Evolutionary conservation across 2,797 vertebrate species (phyloP).

Genomic region (Anguilla obscura): DNA sequence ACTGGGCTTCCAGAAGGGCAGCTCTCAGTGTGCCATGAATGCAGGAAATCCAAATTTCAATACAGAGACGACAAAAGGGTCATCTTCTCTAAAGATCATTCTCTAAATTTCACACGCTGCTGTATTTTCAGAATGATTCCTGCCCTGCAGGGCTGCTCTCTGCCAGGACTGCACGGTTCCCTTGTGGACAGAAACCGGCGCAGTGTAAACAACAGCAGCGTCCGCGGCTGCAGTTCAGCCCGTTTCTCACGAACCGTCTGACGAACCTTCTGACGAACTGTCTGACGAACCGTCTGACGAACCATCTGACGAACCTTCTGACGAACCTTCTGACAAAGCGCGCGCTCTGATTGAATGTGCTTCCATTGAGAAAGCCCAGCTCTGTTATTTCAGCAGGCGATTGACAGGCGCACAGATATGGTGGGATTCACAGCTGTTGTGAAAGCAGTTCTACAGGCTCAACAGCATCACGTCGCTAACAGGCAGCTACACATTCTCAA

Average conservation of each 20-base stretch:
- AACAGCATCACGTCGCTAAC: neutral
- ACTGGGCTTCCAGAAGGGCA: neutral
- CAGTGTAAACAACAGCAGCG: neutral
- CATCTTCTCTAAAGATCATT: neutral
- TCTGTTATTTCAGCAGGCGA: neutral
- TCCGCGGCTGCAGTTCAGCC: neutral
- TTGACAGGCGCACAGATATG: neutral
- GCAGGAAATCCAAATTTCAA: neutral
- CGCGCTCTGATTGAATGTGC: neutral
- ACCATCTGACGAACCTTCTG: neutral
- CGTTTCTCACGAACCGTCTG: neutral
- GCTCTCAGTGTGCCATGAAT: neutral
- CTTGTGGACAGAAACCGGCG: neutral
- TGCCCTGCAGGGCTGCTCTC: neutral
- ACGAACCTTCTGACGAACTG: neutral
- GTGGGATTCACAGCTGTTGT: neutral
- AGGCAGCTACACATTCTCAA: neutral
- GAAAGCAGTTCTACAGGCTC: neutral
- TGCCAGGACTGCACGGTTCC: neutral
- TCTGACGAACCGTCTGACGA: neutral
- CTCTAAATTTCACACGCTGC: neutral
- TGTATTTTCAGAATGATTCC: neutral
- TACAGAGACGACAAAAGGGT: neutral
- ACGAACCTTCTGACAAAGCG: neutral
- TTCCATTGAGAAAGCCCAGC: neutral